Evolutionary conservation across 2,888 invertebrate species (phyloP).

Genomic region (Scaptomyza tumidula): DNA sequence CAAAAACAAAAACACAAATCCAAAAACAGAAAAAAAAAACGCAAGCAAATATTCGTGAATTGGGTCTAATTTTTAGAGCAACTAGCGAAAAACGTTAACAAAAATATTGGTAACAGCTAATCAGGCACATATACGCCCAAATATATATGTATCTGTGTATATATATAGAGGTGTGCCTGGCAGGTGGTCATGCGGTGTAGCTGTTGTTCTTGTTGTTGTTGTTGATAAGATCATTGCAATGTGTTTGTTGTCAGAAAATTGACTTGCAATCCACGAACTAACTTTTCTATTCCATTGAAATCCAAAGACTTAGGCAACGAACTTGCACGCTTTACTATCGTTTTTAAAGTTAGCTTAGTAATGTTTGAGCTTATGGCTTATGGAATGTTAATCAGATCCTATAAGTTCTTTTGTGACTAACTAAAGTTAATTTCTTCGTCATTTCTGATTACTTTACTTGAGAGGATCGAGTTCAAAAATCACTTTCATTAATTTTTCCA

Average conservation of each 20-base stretch:
- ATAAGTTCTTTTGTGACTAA: neutral
- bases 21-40: constrained; percentile 34
- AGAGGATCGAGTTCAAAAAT: too few species aligned
- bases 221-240: constrained; percentile 77
- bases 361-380: neutral
- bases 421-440: neutral
- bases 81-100: constrained; percentile 45
- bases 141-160: neutral
- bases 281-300: constrained; percentile 60
- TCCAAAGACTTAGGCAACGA: constrained; percentile 76
- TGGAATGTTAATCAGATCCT: constrained; percentile 1
- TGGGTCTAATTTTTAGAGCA: constrained; percentile 74
- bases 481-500: too few species aligned
- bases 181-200: constrained; percentile 64
- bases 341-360: constrained; percentile 33
- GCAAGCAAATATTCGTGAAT: constrained; percentile 63
- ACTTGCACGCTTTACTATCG: constrained; percentile 42
- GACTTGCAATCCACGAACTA: constrained; percentile 70
- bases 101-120: constrained; percentile 70
- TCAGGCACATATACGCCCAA: constrained; percentile 57
- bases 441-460: neutral
- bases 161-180: constrained; percentile 63
- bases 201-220: constrained; percentile 56
- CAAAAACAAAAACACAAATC: constrained; percentile 4
- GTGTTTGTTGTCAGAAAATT: constrained; percentile 78